These are phyloP conservation scores for Syngnathus floridae DNA, from an alignment of 2,113 vertebrate species.

Conservation along the genomic window DNA sequence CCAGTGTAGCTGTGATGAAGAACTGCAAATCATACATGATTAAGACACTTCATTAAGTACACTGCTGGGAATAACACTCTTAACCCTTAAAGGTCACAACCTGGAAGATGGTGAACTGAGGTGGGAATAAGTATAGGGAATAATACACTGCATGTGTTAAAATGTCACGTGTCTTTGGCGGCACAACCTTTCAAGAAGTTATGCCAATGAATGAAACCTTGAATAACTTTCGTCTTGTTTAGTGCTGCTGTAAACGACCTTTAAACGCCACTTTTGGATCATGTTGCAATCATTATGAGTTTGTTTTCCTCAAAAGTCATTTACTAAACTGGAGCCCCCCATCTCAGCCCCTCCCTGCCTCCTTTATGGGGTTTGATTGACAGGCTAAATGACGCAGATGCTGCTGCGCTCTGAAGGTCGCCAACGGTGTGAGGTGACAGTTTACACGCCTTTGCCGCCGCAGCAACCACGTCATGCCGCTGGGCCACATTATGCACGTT, in stretches of 20 bases:
- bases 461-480: background rate
- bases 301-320: background rate
- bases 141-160: too few relatives aligned
- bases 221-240: background rate
- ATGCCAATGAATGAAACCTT: background rate
- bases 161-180: too few relatives aligned
- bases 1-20: too few relatives aligned
- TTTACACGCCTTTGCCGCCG: background rate
- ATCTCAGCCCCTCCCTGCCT: background rate
- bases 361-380: slow-evolving; percentile 18
- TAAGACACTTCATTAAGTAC: too few relatives aligned
- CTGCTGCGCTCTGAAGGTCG: slow-evolving; percentile 48
- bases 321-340: background rate
- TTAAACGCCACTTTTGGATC: background rate
- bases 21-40: too few relatives aligned
- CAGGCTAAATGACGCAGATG: slow-evolving; percentile 31
- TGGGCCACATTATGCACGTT: too few relatives aligned
- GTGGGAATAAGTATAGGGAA: too few relatives aligned
- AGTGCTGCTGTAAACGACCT: background rate
- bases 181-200: too few relatives aligned
- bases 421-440: slow-evolving; percentile 14
- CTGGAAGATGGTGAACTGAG: too few relatives aligned
- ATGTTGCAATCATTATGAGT: background rate
- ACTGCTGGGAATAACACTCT: too few relatives aligned
- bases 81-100: too few relatives aligned